Percentiles rank a stretch among this genome's conserved stretches.
Evolutionary conservation across 2,113 vertebrate species (phyloP).

Genomic region (Cariama cristata): DNA sequence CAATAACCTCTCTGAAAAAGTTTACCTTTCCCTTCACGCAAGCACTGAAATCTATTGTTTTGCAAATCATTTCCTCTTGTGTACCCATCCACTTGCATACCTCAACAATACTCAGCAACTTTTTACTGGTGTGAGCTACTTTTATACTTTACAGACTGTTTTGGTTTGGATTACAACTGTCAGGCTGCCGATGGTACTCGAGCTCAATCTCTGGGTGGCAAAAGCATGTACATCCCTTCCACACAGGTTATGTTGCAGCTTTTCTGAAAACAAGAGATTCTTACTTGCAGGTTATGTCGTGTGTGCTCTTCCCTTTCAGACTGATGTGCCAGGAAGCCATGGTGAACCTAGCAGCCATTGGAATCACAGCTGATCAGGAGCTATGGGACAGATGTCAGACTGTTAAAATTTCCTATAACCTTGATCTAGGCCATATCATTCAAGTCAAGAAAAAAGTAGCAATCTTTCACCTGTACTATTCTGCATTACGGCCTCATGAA

Average conservation of each 20-base stretch:
- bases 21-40: not conserved
- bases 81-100: not conserved
- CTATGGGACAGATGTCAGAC: not conserved
- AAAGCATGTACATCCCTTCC: not conserved
- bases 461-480: not conserved
- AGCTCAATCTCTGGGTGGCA: not conserved
- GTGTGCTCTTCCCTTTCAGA: not conserved
- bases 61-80: not conserved
- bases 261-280: not conserved
- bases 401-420: not conserved
- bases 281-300: not conserved
- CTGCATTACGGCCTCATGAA: not conserved
- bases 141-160: not conserved
- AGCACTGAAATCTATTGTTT: not conserved
- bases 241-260: not conserved
- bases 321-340: not conserved
- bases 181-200: not conserved
- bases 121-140: not conserved
- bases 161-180: not conserved
- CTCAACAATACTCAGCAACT: not conserved
- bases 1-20: slow-evolving; percentile 6
- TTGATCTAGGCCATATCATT: not conserved
- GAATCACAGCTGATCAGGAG: not conserved
- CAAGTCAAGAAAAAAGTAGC: not conserved
- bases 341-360: not conserved